Base-by-base conservation (phyloP, 2,797 vertebrate species). In the Saxicola maurus region DNA sequence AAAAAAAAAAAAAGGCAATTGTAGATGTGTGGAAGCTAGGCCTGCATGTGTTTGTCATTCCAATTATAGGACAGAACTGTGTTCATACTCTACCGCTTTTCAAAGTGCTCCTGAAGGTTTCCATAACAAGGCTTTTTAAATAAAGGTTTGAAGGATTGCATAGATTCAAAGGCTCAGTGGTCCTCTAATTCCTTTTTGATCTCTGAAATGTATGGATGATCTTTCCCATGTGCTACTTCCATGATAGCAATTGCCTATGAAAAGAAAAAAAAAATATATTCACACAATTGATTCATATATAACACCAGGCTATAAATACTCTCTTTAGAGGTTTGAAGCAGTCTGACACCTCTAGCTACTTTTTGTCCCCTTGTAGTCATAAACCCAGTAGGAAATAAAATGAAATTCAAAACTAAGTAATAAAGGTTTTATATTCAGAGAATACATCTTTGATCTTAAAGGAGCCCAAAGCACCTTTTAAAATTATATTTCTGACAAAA, bases 181-280 rank as follows among this genome's bases (percentile, higher is more conserved):
- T 98, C 97, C 61, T 96, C 91, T 18, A 99, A 98, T 94, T 98
- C 98, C 89, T 98, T 98, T 86, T 95, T 97, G 93, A 99, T 96
- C 95, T 99, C 98, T 37, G 94, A 96, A 92, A 99, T 86, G 94
- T 99, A 99, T 25, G 96, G 94, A 92, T 99, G 99, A 94, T 99
- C 98, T 91, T 98, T 98, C 83, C 99, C 99, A 24, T 99, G 98
- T 83, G 98, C 98, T 71, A 99, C 97, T 96, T 99, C 98, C 98
- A 99, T 99, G 95, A 99, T 99, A 66, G 97, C 97, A 62, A 98
- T 94, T 46, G 98, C 99, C 99, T 99, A 95, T 59, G 91, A 90
- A 96, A 89, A 92, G 86, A 87, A 94, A 46, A 90, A 30, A 73
- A 89, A 83, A 89, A 94, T 82, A 96, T 93, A 96, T 93, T 94